phyloP scores from a whole-genome alignment of 1,140 invertebrate species.

The Drosophila funebris region DNA sequence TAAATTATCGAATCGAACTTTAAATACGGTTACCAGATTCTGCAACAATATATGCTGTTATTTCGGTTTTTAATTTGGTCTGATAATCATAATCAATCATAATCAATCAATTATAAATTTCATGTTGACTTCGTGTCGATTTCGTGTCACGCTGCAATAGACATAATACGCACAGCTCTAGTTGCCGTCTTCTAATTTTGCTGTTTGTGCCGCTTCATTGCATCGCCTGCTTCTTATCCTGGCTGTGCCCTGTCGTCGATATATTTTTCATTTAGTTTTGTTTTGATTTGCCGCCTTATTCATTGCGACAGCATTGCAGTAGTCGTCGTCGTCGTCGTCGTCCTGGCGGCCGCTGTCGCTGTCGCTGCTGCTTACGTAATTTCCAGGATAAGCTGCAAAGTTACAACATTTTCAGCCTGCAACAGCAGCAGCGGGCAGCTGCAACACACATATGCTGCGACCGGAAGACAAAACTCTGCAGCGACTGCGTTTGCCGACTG shows the following conservation, averaged over 20 bases:
- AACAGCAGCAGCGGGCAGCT: conserved; percentile 45
- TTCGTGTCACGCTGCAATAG: conserved; percentile 20
- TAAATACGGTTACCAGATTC: too few species aligned
- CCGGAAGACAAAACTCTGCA: conserved; percentile 61
- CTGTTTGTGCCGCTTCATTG: conserved; percentile 77
- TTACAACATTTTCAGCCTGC: conserved; percentile 75
- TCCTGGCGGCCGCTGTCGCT: conserved; percentile 51
- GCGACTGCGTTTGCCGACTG: conserved; percentile 20
- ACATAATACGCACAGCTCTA: not conserved
- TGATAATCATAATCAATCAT: too few species aligned
- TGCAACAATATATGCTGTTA: too few species aligned
- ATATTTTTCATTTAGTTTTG: conserved; percentile 82
- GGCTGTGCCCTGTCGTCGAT: conserved; percentile 66
- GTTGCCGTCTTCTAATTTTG: conserved; percentile 60
- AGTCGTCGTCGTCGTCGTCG: conserved; percentile 74
- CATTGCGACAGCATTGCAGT: conserved; percentile 81
- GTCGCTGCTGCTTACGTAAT: conserved; percentile 70
- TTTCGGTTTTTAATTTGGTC: too few species aligned
- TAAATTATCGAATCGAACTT: not conserved
- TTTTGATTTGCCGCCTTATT: conserved; percentile 82
- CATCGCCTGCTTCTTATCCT: conserved; percentile 16
- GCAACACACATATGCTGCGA: conserved; percentile 56
- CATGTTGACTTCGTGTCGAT: not conserved
- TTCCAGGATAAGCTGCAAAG: conserved; percentile 81
- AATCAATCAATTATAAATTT: too few species aligned